phyloP scores from a whole-genome alignment of 2,888 invertebrate species.

The Aplocera efformata region DNA sequence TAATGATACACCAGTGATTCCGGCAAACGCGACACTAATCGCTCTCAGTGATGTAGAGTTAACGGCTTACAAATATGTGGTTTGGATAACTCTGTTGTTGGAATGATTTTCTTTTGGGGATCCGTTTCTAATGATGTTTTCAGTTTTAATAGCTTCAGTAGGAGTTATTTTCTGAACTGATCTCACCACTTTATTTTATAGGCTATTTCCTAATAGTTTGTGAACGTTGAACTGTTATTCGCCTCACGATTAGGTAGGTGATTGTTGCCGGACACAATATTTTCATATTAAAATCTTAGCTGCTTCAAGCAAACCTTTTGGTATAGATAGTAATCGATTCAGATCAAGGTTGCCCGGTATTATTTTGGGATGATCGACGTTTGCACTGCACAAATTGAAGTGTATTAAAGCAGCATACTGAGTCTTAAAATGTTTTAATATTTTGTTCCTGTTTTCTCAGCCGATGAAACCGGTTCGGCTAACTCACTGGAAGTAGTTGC shows the following conservation, averaged over 20 bases:
- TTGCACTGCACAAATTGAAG: no score
- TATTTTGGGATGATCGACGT: constrained; percentile 11
- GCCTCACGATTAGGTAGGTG: neutral
- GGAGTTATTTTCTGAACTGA: neutral
- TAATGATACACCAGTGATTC: constrained; percentile 67
- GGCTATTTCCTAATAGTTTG: neutral
- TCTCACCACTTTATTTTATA: constrained; percentile 9
- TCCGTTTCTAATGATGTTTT: constrained; percentile 39
- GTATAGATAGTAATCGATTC: constrained; percentile 4
- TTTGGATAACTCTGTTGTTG: constrained; percentile 35
- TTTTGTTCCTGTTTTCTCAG: neutral
- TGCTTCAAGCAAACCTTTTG: neutral
- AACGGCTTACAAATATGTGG: constrained; percentile 48
- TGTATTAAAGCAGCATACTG: no score
- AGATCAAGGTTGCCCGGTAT: constrained; percentile 8
- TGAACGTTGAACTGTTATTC: neutral
- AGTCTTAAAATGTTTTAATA: neutral
- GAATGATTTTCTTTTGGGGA: constrained; percentile 33
- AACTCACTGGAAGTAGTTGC: constrained; percentile 9
- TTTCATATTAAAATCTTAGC: no score
- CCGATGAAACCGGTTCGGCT: constrained; percentile 7
- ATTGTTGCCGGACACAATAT: no score
- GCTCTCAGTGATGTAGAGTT: constrained; percentile 47
- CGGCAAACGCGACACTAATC: constrained; percentile 63
- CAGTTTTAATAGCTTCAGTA: constrained; percentile 16